Base-by-base conservation (phyloP, 35 echinoderm and acorn worm genomes). In the Acanthaster planci region DNA sequence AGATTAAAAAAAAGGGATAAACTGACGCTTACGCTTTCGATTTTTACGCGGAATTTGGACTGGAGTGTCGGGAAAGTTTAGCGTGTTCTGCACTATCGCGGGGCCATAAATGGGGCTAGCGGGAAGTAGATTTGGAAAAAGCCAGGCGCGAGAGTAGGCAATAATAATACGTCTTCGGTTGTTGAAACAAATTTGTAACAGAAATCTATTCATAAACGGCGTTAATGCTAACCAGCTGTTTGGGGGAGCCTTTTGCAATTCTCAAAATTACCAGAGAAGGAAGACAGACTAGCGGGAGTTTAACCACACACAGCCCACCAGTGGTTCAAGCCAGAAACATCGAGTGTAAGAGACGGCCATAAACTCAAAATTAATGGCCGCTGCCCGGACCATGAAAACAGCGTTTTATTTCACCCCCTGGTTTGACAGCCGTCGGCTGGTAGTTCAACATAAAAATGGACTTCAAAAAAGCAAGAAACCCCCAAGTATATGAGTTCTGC, bases 211-310 rank as follows among this genome's bases (percentile, higher is more conserved):
- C 64, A 72, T 72, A 72, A 72, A 72, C 64, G 64, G 64, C 34
- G 64, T 72, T 72, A 72, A 72, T 72, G 64, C 64, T 72, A 31
- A 31, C 64, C 64, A 72, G 64, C 64, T 72, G 64, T 72, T 72
- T 72, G 3, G 64, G 34, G 64, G 56, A n/a, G 64, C 64, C 22
- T 26, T 72, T 72, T 68, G 60, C 64, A 31, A 29, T 72, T 72
- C 64, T 72, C 30, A 26, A 31, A 26, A 34, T 35, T 21, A 36
- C 64, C 34, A 31, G 23, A 26, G 26, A 34, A 72, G 64, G 64
- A 72, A 72, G 64, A 35, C 64, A 34, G 64, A 8, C 64, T 72
- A 72, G 64, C 64, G 64, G 64, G 64, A 72, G 64, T 26, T 72
- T 72, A 31, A 72, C 64, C 64, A 31, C 64, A 19, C 3, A 72